phyloP scores from a whole-genome alignment of 2,113 vertebrate species.

The Antigone vipio region DNA sequence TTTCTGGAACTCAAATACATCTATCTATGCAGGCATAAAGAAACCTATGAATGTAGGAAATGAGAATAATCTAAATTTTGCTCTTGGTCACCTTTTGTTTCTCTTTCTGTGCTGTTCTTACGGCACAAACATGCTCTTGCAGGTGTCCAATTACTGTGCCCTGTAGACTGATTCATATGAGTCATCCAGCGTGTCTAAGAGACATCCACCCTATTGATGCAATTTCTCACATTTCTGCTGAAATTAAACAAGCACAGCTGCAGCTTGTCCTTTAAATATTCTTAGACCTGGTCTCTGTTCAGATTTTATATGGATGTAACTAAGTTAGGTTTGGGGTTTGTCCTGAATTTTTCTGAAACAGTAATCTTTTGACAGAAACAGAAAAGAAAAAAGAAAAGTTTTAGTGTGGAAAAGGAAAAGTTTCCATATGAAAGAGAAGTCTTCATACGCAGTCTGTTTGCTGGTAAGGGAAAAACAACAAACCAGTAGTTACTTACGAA shows the following conservation, averaged over 20 bases:
- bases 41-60: not conserved
- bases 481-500: not conserved
- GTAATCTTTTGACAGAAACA: not conserved
- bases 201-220: conserved; percentile 11
- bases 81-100: not conserved
- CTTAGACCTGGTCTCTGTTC: not conserved
- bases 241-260: conserved; percentile 26
- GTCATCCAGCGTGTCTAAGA: not conserved
- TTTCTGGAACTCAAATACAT: not conserved
- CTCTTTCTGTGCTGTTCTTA: not conserved
- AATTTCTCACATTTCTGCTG: conserved; percentile 11
- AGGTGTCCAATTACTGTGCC: not conserved
- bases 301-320: not conserved
- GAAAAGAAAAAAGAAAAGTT: not conserved
- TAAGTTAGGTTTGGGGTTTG: not conserved
- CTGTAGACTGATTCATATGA: not conserved
- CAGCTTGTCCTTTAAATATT: conserved; percentile 8
- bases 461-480: not conserved
- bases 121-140: not conserved
- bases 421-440: not conserved
- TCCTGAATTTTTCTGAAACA: not conserved
- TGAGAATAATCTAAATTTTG: not conserved
- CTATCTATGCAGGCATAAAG: not conserved
- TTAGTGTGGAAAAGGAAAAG: not conserved
- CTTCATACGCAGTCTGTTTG: not conserved